Base-by-base conservation (phyloP, 2,797 vertebrate species). In the Premnoplex brunnescens region DNA sequence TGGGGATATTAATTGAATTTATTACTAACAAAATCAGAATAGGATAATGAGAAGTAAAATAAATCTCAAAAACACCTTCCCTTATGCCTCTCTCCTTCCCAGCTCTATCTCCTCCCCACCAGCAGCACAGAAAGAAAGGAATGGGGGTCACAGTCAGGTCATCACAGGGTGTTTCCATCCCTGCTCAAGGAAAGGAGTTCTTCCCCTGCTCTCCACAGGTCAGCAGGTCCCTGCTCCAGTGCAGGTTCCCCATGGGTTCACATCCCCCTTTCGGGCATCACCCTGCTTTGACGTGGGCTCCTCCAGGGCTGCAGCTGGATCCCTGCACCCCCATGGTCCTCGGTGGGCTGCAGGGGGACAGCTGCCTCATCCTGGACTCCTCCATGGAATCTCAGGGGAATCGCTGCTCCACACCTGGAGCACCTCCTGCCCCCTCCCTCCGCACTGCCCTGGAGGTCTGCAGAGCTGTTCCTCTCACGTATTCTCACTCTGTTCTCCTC, bases 331-430 rank as follows among this genome's bases (percentile, higher is more conserved):
- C 36, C 32, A 30, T 10, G 18, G 46, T 58, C 18, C 12, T 52
- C 23, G 12, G 27, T 3, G 22, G 44, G 44, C 44, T 66, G 44
- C 52, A 56, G 19, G 27, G 41, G 11, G 14, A 39, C 24, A 49
- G 48, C 32, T 74, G 32, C 60, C 60, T 68, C 52, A 49, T 30
- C 26, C 37, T 10, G 23, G 58, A 4, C 48, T 60, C 30, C 32
- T 34, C 8, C n/a, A 26, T 0, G 0, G 16, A 12, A 62, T 32
- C 60, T 46, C 54, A 69, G 17, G 11, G 16, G 14, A 80, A 39
- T 26, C 46, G 26, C 54, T 46, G 30, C 30, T 66, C 46, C 24
- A 46, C 16, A n/a, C 27, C 11, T 30, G 37, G 28, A 58, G 14
- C n/a, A 63, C 24, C 24, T 83, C 51, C 79, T 41, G n/a, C 16